phyloP scores from a whole-genome alignment of 2,797 vertebrate species.

The Thalassophryne amazonica region DNA sequence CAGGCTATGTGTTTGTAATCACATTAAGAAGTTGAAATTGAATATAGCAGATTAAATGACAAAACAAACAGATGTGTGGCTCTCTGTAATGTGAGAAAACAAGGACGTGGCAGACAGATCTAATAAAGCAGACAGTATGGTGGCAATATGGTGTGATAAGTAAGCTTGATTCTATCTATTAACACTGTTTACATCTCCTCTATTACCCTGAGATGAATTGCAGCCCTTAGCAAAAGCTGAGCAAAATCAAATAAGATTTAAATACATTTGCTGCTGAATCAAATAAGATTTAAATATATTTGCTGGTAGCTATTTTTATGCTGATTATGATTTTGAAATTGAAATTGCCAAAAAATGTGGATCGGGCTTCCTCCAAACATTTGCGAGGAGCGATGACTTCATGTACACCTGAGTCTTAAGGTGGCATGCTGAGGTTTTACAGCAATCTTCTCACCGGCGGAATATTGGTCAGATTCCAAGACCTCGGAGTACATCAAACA shows the following conservation, averaged over 20 bases:
- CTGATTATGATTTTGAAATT: constrained; percentile 7
- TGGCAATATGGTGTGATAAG: constrained; percentile 60
- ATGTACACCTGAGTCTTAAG: constrained; percentile 39
- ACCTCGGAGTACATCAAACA: constrained; percentile 58
- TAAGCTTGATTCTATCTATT: constrained; percentile 66
- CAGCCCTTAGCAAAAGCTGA: constrained; percentile 40
- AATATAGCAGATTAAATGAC: constrained; percentile 71
- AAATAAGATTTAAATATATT: constrained; percentile 34
- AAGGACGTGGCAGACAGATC: constrained; percentile 53
- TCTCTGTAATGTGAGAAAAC: constrained; percentile 60
- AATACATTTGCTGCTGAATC: constrained; percentile 29
- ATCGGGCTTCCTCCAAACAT: not conserved
- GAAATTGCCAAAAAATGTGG: constrained; percentile 3
- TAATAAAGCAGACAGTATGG: constrained; percentile 60
- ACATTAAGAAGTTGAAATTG: constrained; percentile 64
- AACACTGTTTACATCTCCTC: constrained; percentile 63
- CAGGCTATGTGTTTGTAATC: constrained; percentile 49
- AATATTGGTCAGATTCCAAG: constrained; percentile 54
- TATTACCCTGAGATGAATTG: constrained; percentile 61
- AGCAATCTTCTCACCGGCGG: constrained; percentile 51
- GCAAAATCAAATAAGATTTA: constrained; percentile 46
- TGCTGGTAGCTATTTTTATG: constrained; percentile 8
- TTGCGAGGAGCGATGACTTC: constrained; percentile 23
- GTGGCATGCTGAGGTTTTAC: constrained; percentile 54
- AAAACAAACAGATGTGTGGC: constrained; percentile 68